Percentiles rank a stretch among this genome's conserved stretches.
These are phyloP conservation scores for Lagothrix lagotricha DNA, from an alignment of 2,797 vertebrate species.

Conservation along the genomic window DNA sequence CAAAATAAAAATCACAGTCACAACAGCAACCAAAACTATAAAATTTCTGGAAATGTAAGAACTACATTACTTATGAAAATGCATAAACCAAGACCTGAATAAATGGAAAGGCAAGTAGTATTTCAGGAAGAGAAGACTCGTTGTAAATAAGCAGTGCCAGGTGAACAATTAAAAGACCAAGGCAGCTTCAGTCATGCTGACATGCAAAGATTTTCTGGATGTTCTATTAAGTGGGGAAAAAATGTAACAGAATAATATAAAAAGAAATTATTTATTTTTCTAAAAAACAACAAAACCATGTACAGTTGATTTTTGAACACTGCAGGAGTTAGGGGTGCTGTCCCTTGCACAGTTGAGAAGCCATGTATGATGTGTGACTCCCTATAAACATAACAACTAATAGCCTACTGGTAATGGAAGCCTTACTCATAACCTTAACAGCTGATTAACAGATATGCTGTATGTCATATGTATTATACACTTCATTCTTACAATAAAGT, in stretches of 20 bases:
- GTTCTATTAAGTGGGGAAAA: not conserved
- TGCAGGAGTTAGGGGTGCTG: not conserved
- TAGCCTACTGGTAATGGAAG: too few species aligned
- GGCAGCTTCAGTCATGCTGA: too few species aligned
- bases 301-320: not conserved
- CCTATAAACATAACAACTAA: not conserved
- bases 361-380: not conserved
- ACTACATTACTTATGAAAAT: not conserved
- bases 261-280: not conserved
- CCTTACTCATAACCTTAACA: not conserved
- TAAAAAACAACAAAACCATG: not conserved
- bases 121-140: not conserved
- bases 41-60: not conserved
- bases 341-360: not conserved
- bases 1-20: conserved; percentile 2
- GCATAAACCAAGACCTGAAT: not conserved
- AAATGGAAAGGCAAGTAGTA: not conserved
- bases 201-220: not conserved
- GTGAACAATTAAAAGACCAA: not conserved
- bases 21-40: not conserved
- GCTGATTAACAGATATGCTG: not conserved
- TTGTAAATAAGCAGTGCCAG: not conserved
- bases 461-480: not conserved
- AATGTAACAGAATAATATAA: not conserved
- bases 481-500: not conserved